Evolutionary conservation across 2,888 invertebrate genomes (phyloP), one percentile per base, ranked within the genome.

Genomic region (Orthosia incerta): DNA sequence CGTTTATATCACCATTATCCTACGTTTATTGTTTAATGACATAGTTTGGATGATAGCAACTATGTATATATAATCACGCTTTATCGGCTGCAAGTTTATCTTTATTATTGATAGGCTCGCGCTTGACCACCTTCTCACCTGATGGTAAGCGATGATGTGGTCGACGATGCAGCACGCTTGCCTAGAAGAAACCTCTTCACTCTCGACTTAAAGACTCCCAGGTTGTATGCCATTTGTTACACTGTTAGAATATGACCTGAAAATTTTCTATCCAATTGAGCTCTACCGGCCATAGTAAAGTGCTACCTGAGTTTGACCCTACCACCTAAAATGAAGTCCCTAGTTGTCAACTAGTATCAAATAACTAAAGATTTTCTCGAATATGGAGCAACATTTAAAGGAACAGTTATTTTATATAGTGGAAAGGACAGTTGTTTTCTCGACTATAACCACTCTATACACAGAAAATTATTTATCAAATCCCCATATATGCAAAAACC

Each of bases 391-490:
- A 15, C 0, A 39, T 15, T 39, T 39, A 20, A 16, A 18, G 16
- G 4, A 26, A 2, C 16, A 72, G n/a, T 45, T 72, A 60, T 71
- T 60, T 23, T 50, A n/a, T n/a, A n/a, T n/a, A 60, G 39, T 45
- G 3, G 16, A 15, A 12, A 50, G 2, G 7, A 45, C 11, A 26
- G 0, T 26, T 12, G 3, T 20, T 11, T 50, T 45, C 23, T 13
- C 4, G n/a, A 31, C 20, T 9, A 31, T 61, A 64, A 71, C 20
- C 31, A 48, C 39, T 23, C n/a, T 7, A 73, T 48, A 13, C 0
- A 4, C 18, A 50, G 18, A 61, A 45, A 46, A 72, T 62, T 57
- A 62, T 72, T 56, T n/a, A 72, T 57, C 31, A 45, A 51, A 59
- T 46, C 12, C 20, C 46, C 18, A 20, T 48, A 48, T 16, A 71